Evolutionary conservation across 2,888 invertebrate genomes (phyloP).

Genomic region (Acrobasis consociella): DNA sequence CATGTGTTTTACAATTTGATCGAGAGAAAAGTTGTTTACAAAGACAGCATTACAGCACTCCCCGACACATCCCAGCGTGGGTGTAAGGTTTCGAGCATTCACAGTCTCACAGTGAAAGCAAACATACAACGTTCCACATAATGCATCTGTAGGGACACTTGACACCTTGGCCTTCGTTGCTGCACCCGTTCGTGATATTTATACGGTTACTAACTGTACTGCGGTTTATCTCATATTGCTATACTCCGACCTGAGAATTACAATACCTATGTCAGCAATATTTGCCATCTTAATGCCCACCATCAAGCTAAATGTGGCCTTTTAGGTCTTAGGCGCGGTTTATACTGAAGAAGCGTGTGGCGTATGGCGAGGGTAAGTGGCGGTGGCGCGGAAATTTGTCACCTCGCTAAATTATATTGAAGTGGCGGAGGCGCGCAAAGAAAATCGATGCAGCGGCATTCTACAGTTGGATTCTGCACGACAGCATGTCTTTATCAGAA

Average conservation of each 20-base stretch:
- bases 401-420: too few relatives aligned
- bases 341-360: too few relatives aligned
- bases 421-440: too few relatives aligned
- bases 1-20: neutral
- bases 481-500: too few relatives aligned
- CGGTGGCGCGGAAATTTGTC: too few relatives aligned
- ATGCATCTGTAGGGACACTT: constrained; percentile 69
- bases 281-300: too few relatives aligned
- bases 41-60: constrained; percentile 8
- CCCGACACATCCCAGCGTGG: constrained; percentile 49
- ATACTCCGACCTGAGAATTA: neutral
- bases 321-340: too few relatives aligned
- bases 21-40: constrained; percentile 4
- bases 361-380: too few relatives aligned
- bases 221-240: constrained; percentile 10
- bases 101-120: constrained; percentile 71
- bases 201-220: constrained; percentile 18
- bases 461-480: too few relatives aligned
- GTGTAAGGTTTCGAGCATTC: constrained; percentile 72
- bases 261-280: neutral
- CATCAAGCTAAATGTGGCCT: too few relatives aligned
- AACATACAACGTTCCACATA: constrained; percentile 71
- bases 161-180: constrained; percentile 65
- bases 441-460: too few relatives aligned
- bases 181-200: constrained; percentile 21